Evolutionary conservation across 2,797 vertebrate genomes (phyloP).

Genomic region (Ficedula albicollis): DNA sequence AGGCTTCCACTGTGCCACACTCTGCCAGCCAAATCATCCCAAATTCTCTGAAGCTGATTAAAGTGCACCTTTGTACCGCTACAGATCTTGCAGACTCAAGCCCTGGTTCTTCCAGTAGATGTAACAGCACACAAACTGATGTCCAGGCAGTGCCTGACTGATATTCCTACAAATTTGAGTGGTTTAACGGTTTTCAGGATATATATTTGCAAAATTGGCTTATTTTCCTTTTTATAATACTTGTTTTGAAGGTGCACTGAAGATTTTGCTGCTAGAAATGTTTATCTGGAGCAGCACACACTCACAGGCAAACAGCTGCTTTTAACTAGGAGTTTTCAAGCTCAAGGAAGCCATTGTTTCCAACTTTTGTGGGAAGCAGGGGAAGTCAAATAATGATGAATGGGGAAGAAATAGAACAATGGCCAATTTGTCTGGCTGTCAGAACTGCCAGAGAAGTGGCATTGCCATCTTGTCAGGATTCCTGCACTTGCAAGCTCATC

Average conservation of each 20-base stretch:
- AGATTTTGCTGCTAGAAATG: background rate
- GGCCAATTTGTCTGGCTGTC: background rate
- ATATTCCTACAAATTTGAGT: background rate
- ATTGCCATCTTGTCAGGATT: background rate
- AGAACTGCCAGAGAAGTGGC: background rate
- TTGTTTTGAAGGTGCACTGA: background rate
- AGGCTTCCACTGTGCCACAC: background rate
- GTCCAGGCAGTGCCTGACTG: background rate
- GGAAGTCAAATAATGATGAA: constrained; percentile 7
- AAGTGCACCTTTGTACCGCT: background rate
- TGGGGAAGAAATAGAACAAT: constrained; percentile 20
- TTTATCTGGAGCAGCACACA: background rate
- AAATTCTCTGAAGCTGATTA: background rate
- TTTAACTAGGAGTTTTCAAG: constrained; percentile 1
- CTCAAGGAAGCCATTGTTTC: constrained; percentile 13
- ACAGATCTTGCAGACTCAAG: background rate
- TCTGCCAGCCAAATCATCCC: background rate
- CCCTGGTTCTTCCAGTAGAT: background rate
- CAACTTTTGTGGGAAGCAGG: background rate
- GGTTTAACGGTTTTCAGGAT: background rate
- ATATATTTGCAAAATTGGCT: background rate
- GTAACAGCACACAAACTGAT: background rate
- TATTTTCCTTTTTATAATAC: background rate
- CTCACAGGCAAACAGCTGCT: background rate
- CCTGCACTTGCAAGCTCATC: background rate